Evolutionary conservation across 2,113 vertebrate genomes (phyloP).

Genomic region (Paratilapia polleni): DNA sequence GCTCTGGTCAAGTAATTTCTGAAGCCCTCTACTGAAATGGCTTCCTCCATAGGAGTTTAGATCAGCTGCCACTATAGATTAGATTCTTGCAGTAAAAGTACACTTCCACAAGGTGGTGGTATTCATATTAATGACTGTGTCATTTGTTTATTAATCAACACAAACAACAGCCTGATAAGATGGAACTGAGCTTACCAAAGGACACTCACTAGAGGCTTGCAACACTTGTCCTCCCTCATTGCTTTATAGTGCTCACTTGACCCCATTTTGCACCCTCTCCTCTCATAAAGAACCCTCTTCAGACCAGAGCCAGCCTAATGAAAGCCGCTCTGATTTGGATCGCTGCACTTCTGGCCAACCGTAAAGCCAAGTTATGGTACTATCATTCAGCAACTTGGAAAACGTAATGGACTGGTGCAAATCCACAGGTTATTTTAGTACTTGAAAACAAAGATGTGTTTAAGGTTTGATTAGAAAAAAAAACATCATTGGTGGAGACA

Average conservation of each 20-base stretch:
- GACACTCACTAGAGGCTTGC: neutral
- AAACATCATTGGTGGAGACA: neutral
- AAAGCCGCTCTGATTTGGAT: constrained; percentile 24
- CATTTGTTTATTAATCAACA: constrained; percentile 18
- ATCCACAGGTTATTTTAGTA: neutral
- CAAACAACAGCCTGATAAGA: neutral
- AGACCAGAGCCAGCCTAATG: constrained; percentile 7
- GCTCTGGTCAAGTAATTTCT: neutral
- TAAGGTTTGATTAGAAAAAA: neutral
- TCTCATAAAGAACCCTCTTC: constrained; percentile 16
- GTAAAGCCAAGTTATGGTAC: neutral
- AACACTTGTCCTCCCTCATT: neutral
- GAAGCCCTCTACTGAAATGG: neutral
- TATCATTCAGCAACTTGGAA: constrained; percentile 11
- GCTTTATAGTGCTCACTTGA: constrained; percentile 1
- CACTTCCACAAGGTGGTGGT: constrained; percentile 53
- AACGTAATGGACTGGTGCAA: constrained; percentile 11
- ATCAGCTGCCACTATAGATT: neutral
- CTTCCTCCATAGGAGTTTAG: neutral
- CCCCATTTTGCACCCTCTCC: neutral
- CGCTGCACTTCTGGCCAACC: neutral
- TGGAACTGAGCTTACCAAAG: neutral
- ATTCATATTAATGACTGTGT: constrained; percentile 23
- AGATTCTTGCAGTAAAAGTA: constrained; percentile 30
- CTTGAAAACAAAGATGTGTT: constrained; percentile 18